Evolutionary conservation across 64 coral and sea anemone genomes (phyloP).

Genomic region (Pachyseris speciosa): DNA sequence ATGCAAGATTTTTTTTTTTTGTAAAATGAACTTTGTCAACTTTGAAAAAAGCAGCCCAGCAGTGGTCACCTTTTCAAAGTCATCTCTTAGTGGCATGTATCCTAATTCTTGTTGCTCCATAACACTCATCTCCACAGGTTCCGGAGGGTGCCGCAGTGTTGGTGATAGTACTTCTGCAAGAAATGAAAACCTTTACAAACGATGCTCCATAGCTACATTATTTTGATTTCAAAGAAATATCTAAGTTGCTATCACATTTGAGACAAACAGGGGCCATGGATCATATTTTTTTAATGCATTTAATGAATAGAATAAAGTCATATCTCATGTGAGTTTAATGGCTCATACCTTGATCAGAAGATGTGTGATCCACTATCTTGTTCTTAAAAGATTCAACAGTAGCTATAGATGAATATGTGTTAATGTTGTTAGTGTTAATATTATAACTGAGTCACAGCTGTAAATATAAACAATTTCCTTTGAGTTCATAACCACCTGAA

Average conservation of each 20-base stretch:
- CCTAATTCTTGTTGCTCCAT: slow-evolving; percentile 95
- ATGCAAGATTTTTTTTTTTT: background rate
- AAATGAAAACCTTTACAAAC: background rate
- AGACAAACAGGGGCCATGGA: background rate
- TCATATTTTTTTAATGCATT: too few relatives aligned
- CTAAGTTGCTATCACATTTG: too few relatives aligned
- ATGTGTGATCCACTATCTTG: slow-evolving; percentile 97
- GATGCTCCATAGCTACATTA: too few relatives aligned
- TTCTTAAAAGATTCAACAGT: slow-evolving; percentile 93
- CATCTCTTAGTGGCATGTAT: slow-evolving; percentile 97
- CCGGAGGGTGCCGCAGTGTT: slow-evolving; percentile 81
- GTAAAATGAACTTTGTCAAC: background rate
- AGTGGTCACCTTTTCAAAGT: slow-evolving; percentile 93
- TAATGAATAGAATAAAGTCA: background rate
- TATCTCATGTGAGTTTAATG: background rate
- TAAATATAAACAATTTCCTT: too few relatives aligned
- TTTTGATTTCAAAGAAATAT: too few relatives aligned
- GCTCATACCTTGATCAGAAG: slow-evolving; percentile 76
- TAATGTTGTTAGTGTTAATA: background rate
- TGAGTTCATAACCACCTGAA: too few relatives aligned
- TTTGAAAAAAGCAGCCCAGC: too few relatives aligned
- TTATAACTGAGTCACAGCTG: too few relatives aligned
- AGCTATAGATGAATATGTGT: slow-evolving; percentile 40
- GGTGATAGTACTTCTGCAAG: slow-evolving; percentile 86
- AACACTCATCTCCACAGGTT: slow-evolving; percentile 85